Percentiles rank a stretch among this genome's conserved stretches.
These are phyloP conservation scores for Panthera leo DNA, from an alignment of 2,113 vertebrate species.

Conservation along the genomic window DNA sequence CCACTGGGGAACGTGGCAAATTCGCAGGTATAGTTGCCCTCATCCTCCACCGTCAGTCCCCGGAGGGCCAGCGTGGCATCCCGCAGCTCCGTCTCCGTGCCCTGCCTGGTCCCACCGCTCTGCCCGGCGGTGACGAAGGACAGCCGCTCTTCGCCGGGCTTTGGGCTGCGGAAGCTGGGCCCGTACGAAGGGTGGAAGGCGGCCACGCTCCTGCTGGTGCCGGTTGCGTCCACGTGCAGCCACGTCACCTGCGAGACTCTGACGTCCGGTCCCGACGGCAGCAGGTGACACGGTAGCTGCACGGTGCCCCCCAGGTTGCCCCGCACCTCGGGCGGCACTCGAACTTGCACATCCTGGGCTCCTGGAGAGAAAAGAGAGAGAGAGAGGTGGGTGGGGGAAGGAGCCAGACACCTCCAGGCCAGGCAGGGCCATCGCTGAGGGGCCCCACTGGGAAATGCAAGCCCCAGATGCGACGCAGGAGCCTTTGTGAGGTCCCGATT, in stretches of 20 bases:
- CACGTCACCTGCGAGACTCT: constrained; percentile 88
- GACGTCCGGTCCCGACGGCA: constrained; percentile 74
- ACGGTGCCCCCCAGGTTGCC: constrained; percentile 87
- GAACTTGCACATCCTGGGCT: constrained; percentile 80
- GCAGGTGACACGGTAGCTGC: constrained; percentile 87
- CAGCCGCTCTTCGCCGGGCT: constrained; percentile 78
- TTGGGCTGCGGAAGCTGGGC: constrained; percentile 84
- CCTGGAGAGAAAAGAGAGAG: constrained; percentile 45
- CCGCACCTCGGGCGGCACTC: constrained; percentile 79
- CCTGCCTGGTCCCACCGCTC: neutral
- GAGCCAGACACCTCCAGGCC: neutral
- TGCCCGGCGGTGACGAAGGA: constrained; percentile 64
- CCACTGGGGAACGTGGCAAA: constrained; percentile 91
- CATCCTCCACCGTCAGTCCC: constrained; percentile 84
- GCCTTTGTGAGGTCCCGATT: neutral
- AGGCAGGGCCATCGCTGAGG: accelerated
- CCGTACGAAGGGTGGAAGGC: constrained; percentile 86
- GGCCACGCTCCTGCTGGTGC: constrained; percentile 84
- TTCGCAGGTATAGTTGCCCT: constrained; percentile 91
- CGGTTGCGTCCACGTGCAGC: constrained; percentile 80
- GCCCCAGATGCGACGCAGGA: too few relatives aligned
- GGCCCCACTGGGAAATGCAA: neutral
- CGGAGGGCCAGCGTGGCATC: constrained; percentile 88
- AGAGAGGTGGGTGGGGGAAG: neutral
- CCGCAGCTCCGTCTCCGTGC: constrained; percentile 43